Conservation (phyloP, 2,113 vertebrate genomes). For the Microtus richardsoni region DNA sequence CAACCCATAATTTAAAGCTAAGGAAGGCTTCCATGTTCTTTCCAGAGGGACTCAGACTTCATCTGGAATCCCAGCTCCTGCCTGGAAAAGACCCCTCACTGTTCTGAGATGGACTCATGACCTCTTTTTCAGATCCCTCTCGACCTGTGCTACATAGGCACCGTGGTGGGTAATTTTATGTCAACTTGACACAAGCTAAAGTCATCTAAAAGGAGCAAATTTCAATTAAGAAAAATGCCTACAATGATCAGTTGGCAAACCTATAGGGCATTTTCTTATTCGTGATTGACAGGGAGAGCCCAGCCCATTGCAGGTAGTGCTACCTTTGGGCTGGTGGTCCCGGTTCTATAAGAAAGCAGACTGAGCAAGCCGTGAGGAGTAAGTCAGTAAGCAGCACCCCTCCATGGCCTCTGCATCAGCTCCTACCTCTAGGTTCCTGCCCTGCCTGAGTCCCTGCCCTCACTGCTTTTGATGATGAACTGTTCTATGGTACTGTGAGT, state of each 20-base stretch:
- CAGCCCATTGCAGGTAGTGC: too few species aligned
- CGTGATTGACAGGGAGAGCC: not conserved
- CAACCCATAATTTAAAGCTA: not conserved
- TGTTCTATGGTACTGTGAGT: too few species aligned
- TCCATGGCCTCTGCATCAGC: not conserved
- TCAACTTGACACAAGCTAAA: not conserved
- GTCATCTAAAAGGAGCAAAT: not conserved
- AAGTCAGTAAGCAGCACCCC: not conserved
- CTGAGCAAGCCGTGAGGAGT: not conserved
- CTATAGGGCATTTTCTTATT: not conserved
- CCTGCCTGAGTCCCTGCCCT: not conserved
- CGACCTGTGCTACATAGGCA: not conserved
- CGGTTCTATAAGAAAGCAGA: not conserved
- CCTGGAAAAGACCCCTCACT: not conserved
- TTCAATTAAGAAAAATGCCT: not conserved
- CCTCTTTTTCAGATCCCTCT: not conserved
- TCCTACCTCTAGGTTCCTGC: not conserved
- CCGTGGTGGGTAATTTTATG: not conserved
- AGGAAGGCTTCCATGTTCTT: not conserved
- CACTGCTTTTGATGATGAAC: not conserved
- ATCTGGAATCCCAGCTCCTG: not conserved
- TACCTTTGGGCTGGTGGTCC: not conserved
- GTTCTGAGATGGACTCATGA: not conserved
- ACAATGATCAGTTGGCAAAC: accelerated
- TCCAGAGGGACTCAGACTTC: not conserved